Base-by-base conservation (phyloP, 1,140 invertebrate genomes). In the Halotydeus destructor region DNA sequence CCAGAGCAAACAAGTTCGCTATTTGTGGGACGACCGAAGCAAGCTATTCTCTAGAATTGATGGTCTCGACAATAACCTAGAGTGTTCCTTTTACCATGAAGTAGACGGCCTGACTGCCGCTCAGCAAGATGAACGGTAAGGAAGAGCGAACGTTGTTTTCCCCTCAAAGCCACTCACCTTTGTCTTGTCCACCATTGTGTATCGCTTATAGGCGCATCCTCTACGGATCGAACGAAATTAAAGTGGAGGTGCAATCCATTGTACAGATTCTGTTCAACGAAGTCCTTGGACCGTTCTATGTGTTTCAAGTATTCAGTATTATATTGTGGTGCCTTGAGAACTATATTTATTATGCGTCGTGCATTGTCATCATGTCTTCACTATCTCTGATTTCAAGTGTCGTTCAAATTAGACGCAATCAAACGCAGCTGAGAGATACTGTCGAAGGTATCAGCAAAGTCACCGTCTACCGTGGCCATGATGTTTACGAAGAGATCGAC, bases 1-100 rank as follows among this genome's bases (percentile, higher is more conserved):
- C 55, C 66, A 60, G 5, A 79, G 78, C 52, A 82, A 82, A 53
- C 82, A 81, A 52, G 61, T 77, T 30, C 66, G 64, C 0, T 75
- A 80, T 43, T 60, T 82, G 28, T 84, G 78, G 78, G 74, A 81
- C 49, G 53, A 59, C 0, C 62, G 66, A 3, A 65, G 63, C 28
- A 62, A 66, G 8, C 64, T 69, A 49, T 84, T 81, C 58, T 51
- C 68, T 8, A 70, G 71, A 48, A 58, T 83, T 9, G 61, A 61
- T 31, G 79, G 79, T 3, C 62, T 82, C 18, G 79, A 83, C 50
- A 54, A 59, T 2, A 69, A 70, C 16, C 67, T 77, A 5, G 58
- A 65, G 2, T 75, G 72, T 41, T 65, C 69, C 1, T 63, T 65
- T 32, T 60, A 81, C 26, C 74, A 80, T 53, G 63, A 69, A 14